These are phyloP conservation scores for Chiloscyllium punctatum DNA, from an alignment of 2,797 vertebrate species.

Conservation along the genomic window DNA sequence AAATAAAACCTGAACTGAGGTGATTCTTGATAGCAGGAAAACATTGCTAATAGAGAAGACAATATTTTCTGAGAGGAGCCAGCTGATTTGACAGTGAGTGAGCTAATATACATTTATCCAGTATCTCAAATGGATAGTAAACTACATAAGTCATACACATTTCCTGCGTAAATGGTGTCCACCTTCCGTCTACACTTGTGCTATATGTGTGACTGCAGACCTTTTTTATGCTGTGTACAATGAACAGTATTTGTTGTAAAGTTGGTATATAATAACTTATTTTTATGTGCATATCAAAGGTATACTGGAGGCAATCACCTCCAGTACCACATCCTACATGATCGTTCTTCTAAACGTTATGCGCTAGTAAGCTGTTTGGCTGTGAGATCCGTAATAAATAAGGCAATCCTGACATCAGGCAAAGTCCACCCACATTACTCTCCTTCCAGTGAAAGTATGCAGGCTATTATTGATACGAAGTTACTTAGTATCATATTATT, in stretches of 20 bases:
- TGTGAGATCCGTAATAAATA: not conserved
- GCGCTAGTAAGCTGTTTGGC: not conserved
- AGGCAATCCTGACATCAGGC: not conserved
- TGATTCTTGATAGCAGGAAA: not conserved
- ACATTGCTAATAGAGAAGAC: not conserved
- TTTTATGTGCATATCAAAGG: not conserved
- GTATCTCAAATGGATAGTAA: not conserved
- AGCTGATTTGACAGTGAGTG: not conserved
- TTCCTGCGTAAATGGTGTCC: not conserved
- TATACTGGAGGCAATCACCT: not conserved
- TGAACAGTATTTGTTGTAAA: not conserved
- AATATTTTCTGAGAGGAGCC: not conserved
- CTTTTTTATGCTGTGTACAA: not conserved
- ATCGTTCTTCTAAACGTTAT: not conserved
- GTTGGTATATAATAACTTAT: not conserved
- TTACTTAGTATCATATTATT: not conserved
- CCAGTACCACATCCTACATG: not conserved
- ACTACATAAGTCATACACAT: not conserved
- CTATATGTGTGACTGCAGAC: not conserved
- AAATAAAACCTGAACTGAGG: not conserved
- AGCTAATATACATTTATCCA: not conserved
- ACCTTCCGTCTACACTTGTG: not conserved
- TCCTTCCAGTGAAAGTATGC: not conserved
- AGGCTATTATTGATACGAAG: not conserved
- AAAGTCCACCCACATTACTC: not conserved